Evolutionary conservation across 2,113 vertebrate species (phyloP).

Genomic region (Paracanthobrama guichenoti): DNA sequence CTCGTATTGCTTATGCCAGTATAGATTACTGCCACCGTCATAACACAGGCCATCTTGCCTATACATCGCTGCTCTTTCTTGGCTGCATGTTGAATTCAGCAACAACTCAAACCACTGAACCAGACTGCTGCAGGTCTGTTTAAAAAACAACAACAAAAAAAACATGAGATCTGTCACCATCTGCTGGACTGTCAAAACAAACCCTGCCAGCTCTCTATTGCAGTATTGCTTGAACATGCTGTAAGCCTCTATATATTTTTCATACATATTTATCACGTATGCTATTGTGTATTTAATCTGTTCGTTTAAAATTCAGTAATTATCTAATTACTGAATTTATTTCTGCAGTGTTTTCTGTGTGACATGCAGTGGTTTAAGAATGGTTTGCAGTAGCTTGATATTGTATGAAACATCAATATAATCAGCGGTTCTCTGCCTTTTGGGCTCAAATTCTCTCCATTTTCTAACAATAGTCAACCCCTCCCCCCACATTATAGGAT

Average conservation of each 20-base stretch:
- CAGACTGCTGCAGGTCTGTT: background rate
- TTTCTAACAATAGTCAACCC: background rate
- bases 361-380: background rate
- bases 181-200: conserved; percentile 34
- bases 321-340: background rate
- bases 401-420: background rate
- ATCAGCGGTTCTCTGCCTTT: background rate
- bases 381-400: background rate
- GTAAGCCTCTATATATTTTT: background rate
- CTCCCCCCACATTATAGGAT: background rate
- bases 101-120: conserved; percentile 7
- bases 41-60: background rate
- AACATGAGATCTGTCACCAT: conserved; percentile 27
- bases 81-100: background rate
- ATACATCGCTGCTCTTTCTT: background rate
- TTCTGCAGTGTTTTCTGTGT: background rate
- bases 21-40: background rate
- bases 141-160: background rate
- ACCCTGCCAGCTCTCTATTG: background rate
- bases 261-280: background rate
- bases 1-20: background rate
- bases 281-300: too few species aligned
- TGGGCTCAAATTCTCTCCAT: background rate
- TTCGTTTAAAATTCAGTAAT: too few species aligned
- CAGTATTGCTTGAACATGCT: conserved; percentile 3